Base-by-base conservation (phyloP, 2,797 vertebrate genomes). In the Syngnathus acus region DNA sequence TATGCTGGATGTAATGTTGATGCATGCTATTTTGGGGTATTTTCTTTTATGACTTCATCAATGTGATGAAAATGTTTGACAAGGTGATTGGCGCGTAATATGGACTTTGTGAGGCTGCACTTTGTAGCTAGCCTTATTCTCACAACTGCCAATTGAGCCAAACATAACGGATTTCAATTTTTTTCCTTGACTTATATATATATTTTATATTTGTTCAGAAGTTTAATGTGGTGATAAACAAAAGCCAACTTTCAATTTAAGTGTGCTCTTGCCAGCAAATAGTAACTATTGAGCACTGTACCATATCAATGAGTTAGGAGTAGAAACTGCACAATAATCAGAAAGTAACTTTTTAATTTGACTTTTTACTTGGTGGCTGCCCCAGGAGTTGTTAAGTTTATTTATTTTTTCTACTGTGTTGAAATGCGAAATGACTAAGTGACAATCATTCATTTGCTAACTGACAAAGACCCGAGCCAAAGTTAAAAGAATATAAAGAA, bases 21-120 rank as follows among this genome's bases (percentile, higher is more conserved):
- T 89, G 38, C 87, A 88, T 74, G 65, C 60, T 65, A 78, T 73
- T n/a, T 71, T 89, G 11, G 84, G 79, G 45, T 80, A 82, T 66
- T 66, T 88, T 19, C 73, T 88, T 60, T 67, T 62, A 21, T 90
- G 85, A 78, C 5, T 17, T 17, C 39, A 11, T 17, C 55, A 58
- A 2, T 58, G 55, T 26, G 61, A 50, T 7, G 48, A 21, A 73
- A 75, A 58, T 26, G 1, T 63, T 42, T 45, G 26, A 65, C n/a
- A n/a, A 51, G 37, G 60, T 64, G 17, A 3, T 66, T 65, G 54
- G 21, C 65, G 68, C 71, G 68, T 37, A 51, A 55, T 73, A 43
- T 57, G 39, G 65, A 55, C 75, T 4, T 75, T 50, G 63, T 71
- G 57, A 83, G 78, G 76, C 74, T 73, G 67, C 51, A 74, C 70